Evolutionary conservation across 2,888 invertebrate species (phyloP), one percentile per base, ranked within the genome.

Genomic region (Torymus auratus): DNA sequence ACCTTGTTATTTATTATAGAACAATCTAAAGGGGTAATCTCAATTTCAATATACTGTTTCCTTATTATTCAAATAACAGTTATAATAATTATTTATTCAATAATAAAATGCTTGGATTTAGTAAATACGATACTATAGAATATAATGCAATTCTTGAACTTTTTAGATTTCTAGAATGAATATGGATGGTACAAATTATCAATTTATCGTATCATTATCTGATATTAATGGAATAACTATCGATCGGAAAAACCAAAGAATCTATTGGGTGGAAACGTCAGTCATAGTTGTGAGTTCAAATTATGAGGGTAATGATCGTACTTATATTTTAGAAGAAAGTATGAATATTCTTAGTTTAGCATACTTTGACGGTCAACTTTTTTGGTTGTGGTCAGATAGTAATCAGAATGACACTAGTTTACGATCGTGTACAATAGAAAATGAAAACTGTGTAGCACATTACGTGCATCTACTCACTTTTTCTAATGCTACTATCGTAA

Each of bases 1-100:
- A 61, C 53, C 11, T 28, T 53, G 0, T 71, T 78, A 67, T 78
- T 78, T 14, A 78, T 78, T 14, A 20, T 71, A 13, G 67, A 78
- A 12, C 11, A 14, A 7, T 52, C 52, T 0, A 55, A 70, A 17
- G 65, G 67, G 65, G 78, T 78, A 72, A 58, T 10, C 15, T 52
- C 7, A 52, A 17, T 10, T 15, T 62, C 15, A 12, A 53, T 60
- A 28, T 28, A 28, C 28, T 28, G 1, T 7, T 28, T 28, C 7
- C 3, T 28, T 4, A 28, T 50, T 65, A 0, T 52, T 15, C 1
- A 52, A 20, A 12, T 20, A 53, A 53, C 13, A 3, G 15, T 11
- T 20, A 20, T 14, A 53, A 17, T 20, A 12, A 11, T 28, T 28
- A 3, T 28, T 28, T 28, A 1, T 28, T 28, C 7, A 7, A 28